Evolutionary conservation across 2,888 invertebrate species (phyloP).

Genomic region (Agelastica alni): DNA sequence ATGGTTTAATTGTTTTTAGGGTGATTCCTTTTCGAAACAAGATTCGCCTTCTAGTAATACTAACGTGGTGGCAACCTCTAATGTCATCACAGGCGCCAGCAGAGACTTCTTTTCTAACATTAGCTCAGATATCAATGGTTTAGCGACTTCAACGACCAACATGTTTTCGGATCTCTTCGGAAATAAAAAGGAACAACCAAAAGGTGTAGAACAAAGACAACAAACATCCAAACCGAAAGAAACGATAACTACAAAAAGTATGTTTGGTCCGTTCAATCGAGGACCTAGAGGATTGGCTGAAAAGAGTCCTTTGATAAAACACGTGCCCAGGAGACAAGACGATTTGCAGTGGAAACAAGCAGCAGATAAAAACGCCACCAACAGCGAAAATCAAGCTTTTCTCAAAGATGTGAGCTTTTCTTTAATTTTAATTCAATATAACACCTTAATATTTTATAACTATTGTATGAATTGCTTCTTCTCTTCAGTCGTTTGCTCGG

Average conservation of each 20-base stretch:
- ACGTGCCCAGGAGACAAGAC: conserved; percentile 71
- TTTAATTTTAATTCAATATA: too few relatives aligned
- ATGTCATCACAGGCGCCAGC: conserved; percentile 68
- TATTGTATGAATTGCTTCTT: too few relatives aligned
- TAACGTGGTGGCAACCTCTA: conserved; percentile 65
- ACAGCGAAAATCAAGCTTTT: conserved; percentile 91
- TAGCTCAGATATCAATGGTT: conserved; percentile 89
- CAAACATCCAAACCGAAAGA: conserved; percentile 53
- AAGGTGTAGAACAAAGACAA: conserved; percentile 42
- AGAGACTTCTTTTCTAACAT: conserved; percentile 89
- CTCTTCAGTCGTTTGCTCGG: too few relatives aligned
- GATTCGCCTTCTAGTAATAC: conserved; percentile 61
- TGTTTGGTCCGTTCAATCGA: conserved; percentile 77
- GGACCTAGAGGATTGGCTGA: conserved; percentile 85
- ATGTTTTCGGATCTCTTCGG: conserved; percentile 96
- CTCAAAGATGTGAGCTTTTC: conserved; percentile 87
- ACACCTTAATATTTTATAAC: too few relatives aligned
- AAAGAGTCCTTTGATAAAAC: conserved; percentile 85
- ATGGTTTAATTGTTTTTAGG: too few relatives aligned
- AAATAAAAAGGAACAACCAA: conserved; percentile 59
- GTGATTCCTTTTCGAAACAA: conserved; percentile 52
- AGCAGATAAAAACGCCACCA: conserved; percentile 73
- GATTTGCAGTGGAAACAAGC: conserved; percentile 71
- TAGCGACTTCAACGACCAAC: conserved; percentile 89
- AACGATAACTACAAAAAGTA: conserved; percentile 55